These are phyloP conservation scores for Wasmannia auropunctata DNA, from an alignment of 1,140 invertebrate genomes.

Conservation along the genomic window DNA sequence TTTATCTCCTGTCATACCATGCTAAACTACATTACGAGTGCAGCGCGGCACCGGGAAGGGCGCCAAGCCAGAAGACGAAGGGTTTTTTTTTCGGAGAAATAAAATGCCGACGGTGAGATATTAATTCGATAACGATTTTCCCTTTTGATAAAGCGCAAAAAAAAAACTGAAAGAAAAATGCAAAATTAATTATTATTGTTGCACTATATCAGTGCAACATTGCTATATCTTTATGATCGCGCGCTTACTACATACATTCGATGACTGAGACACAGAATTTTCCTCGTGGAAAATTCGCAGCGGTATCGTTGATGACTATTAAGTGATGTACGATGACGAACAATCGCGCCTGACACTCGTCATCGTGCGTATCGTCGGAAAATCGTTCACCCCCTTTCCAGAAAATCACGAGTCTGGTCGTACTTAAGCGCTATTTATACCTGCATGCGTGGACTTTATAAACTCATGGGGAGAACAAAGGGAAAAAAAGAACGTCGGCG, in stretches of 20 bases:
- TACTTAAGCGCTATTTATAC: constrained; percentile 48
- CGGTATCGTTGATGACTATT: background rate
- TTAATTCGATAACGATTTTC: background rate
- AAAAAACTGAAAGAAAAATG: background rate
- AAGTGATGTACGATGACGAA: background rate
- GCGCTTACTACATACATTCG: background rate
- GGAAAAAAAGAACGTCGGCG: constrained; percentile 41
- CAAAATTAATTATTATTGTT: background rate
- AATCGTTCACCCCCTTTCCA: constrained; percentile 22
- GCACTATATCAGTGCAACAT: background rate
- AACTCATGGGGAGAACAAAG: constrained; percentile 41
- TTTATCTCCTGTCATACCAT: constrained; percentile 82
- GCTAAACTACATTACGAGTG: constrained; percentile 79
- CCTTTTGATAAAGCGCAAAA: background rate
- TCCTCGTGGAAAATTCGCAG: background rate
- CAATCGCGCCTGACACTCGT: background rate
- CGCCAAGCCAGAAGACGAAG: constrained; percentile 37
- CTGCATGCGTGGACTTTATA: constrained; percentile 31
- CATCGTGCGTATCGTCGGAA: background rate
- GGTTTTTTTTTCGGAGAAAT: constrained; percentile 9
- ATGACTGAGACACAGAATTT: background rate
- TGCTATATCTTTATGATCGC: background rate
- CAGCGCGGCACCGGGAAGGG: constrained; percentile 47
- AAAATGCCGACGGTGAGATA: background rate
- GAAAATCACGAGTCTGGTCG: constrained; percentile 41